Evolutionary conservation across 2,113 vertebrate species (phyloP).

Genomic region (Brachionichthys hirsutus): DNA sequence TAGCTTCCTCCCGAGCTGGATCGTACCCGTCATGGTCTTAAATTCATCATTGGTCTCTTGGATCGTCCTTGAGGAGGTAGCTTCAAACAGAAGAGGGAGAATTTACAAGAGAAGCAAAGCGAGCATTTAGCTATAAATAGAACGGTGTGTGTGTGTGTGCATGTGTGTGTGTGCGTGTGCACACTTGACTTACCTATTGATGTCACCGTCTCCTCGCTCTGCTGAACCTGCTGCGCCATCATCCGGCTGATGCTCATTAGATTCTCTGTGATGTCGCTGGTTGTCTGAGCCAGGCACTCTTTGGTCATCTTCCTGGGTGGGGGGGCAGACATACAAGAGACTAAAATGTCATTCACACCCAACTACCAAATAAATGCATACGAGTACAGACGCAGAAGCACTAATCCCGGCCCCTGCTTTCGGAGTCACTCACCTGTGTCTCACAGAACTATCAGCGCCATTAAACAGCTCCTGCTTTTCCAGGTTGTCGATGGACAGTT

Average conservation of each 20-base stretch:
- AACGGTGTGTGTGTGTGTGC: background rate
- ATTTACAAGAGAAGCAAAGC: background rate
- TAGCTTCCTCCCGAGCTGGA: constrained; percentile 93
- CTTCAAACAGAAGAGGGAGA: constrained; percentile 68
- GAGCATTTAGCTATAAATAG: background rate
- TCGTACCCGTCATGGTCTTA: constrained; percentile 96
- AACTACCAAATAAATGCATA: background rate
- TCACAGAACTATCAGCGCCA: constrained; percentile 76
- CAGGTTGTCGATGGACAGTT: constrained; percentile 90
- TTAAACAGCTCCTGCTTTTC: constrained; percentile 91
- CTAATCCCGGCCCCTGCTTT: background rate
- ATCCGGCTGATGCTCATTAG: constrained; percentile 95
- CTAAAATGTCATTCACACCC: background rate
- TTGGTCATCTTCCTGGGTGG: constrained; percentile 84
- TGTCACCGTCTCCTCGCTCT: constrained; percentile 90
- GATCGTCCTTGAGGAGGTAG: constrained; percentile 91
- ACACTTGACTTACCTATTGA: constrained; percentile 83
- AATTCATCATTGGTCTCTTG: constrained; percentile 95
- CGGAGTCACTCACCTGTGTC: constrained; percentile 82
- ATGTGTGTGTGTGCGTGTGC: background rate
- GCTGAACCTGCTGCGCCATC: constrained; percentile 96
- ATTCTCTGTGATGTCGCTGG: constrained; percentile 90
- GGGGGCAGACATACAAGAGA: background rate
- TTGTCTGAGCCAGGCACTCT: constrained; percentile 87
- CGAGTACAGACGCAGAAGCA: no score